Base-by-base conservation (phyloP, 2,113 vertebrate genomes). In the Phyllostomus discolor region DNA sequence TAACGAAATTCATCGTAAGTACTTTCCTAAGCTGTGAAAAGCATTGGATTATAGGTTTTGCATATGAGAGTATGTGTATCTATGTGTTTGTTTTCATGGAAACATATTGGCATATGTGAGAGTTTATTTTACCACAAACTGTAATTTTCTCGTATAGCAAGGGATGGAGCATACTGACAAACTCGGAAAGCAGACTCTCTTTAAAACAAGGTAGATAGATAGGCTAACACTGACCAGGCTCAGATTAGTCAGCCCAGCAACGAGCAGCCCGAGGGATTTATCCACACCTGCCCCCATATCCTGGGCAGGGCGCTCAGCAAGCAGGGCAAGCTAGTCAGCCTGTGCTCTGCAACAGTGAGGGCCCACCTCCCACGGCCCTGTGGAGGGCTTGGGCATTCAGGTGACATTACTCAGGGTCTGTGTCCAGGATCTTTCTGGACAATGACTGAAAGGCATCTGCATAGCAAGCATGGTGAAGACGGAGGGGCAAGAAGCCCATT, bases 1-100 rank as follows among this genome's bases (percentile, higher is more conserved):
- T 98, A 48, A 98, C 98, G 0, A 99, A 99, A 96, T 98, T 99
- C 93, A 97, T 98, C n/a, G 99, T 99, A 98, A 99, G 99, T 98
- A 97, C 64, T 48, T 67, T 26, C 90, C 38, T 17, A 43, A 46
- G 2, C 69, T 12, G 14, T 12, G 69, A n/a, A 6, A 48, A n/a
- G 57, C n/a, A 2, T 38, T 0, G 1, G 86, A 15, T 4, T 48
- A 1, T 2, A 33, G 52, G 22, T 66, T 88, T 82, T 35, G 62
- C 26, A 26, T 33, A 16, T 52, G 70, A 85, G 43, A 26, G 82
- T 8, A 3, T 10, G 33, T 46, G 26, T 46, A 22, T 28, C 16
- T 66, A 35, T 43, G 14, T 38, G 15, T 64, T 17, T 2, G 3
- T 91, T 88, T 84, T 75, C 48, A 16, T 17, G 46, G 62, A 43